These are phyloP conservation scores for Nomada hirtipes DNA, from an alignment of 2,888 invertebrate genomes.

Conservation along the genomic window DNA sequence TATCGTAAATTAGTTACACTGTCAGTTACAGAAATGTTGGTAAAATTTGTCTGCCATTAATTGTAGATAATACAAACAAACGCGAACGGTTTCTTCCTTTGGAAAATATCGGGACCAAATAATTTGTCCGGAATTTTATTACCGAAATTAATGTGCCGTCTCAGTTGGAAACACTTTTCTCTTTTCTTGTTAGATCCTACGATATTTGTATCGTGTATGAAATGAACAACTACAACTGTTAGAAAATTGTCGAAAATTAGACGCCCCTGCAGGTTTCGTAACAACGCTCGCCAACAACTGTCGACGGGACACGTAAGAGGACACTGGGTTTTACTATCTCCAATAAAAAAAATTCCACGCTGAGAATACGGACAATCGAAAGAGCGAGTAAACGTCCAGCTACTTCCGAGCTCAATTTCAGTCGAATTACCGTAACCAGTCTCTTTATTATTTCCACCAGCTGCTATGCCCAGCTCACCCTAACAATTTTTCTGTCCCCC, in stretches of 20 bases:
- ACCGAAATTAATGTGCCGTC: no score
- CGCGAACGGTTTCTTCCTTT: no score
- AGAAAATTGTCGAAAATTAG: not conserved
- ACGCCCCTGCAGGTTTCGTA: not conserved
- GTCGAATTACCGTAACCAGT: constrained; percentile 32
- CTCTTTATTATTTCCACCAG: constrained; percentile 36
- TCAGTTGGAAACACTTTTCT: no score
- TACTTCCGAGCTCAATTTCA: constrained; percentile 32
- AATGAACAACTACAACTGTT: no score
- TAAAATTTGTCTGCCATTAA: not conserved
- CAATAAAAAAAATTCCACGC: not conserved
- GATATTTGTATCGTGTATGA: no score
- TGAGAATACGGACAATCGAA: not conserved
- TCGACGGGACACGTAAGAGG: not conserved
- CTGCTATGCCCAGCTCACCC: constrained; percentile 1
- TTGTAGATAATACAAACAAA: no score
- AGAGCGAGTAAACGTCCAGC: not conserved
- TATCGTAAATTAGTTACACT: no score
- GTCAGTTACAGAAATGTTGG: not conserved
- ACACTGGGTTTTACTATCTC: constrained; percentile 6
- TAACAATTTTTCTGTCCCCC: constrained; percentile 18
- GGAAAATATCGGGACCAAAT: no score
- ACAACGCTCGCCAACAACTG: not conserved
- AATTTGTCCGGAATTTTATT: no score
- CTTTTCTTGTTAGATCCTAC: no score